Percentiles rank a stretch among this genome's conserved stretches.
Evolutionary conservation across 2,888 invertebrate species (phyloP).

Genomic region (Myopa tessellatipennis): DNA sequence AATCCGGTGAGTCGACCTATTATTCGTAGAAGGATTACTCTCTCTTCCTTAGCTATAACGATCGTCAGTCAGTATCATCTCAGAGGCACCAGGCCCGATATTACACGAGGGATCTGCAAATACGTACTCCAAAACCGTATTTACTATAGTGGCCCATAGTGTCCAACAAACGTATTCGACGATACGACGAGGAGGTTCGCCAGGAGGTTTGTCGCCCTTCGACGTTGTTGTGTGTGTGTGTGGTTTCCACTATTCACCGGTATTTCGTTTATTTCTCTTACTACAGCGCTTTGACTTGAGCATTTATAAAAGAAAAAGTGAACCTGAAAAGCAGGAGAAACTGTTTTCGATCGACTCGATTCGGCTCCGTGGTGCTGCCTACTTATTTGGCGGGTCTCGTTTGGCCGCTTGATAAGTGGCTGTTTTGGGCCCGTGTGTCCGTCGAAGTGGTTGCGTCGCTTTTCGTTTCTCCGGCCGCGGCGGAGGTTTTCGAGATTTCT

Average conservation of each 20-base stretch:
- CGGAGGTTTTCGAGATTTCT: neutral
- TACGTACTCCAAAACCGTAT: too few relatives aligned
- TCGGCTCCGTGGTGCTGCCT: neutral
- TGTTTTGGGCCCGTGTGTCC: neutral
- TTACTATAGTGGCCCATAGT: too few relatives aligned
- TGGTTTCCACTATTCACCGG: slow-evolving; percentile 30
- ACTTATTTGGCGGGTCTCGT: slow-evolving; percentile 18
- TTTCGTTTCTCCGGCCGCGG: neutral
- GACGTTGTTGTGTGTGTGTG: slow-evolving; percentile 23
- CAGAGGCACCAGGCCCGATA: too few relatives aligned
- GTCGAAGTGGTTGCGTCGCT: neutral
- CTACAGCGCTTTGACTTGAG: slow-evolving; percentile 1
- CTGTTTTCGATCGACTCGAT: slow-evolving; percentile 19
- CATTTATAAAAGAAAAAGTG: slow-evolving; percentile 30
- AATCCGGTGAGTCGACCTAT: too few relatives aligned
- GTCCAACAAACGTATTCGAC: too few relatives aligned
- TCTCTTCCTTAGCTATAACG: too few relatives aligned
- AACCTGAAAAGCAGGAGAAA: slow-evolving; percentile 34
- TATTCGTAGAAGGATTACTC: too few relatives aligned
- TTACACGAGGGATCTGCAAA: too few relatives aligned
- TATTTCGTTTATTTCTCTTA: slow-evolving; percentile 16
- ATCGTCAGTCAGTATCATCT: too few relatives aligned
- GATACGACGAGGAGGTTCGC: too few relatives aligned
- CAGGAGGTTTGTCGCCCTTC: too few relatives aligned
- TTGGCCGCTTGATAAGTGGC: slow-evolving; percentile 25